Evolutionary conservation across 1,140 invertebrate species (phyloP).

Genomic region (Apis laboriosa): DNA sequence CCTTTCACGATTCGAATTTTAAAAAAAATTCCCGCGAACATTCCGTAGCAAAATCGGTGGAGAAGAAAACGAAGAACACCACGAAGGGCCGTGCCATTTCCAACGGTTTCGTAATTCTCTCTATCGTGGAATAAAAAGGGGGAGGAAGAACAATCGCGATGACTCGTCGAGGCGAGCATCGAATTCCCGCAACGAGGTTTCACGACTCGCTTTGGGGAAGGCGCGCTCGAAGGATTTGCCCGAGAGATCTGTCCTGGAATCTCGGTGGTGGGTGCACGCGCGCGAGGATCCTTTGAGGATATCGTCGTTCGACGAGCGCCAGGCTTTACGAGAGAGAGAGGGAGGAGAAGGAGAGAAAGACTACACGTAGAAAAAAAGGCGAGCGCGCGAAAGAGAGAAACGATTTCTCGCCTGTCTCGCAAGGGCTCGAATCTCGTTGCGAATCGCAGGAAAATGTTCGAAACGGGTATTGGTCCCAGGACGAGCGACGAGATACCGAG

Average conservation of each 20-base stretch:
- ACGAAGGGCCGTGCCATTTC: not conserved
- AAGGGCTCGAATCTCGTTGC: conserved; percentile 63
- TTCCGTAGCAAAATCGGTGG: not conserved
- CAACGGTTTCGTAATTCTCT: not conserved
- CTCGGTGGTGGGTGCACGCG: not conserved
- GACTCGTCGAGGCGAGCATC: conserved; percentile 15
- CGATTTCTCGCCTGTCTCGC: conserved; percentile 59
- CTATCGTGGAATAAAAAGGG: conserved; percentile 24
- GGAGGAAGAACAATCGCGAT: conserved; percentile 11
- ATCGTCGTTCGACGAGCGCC: conserved; percentile 44
- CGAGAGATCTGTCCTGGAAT: conserved; percentile 38
- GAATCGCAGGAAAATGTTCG: conserved; percentile 61
- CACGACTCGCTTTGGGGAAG: not conserved
- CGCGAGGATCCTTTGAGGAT: conserved; percentile 35
- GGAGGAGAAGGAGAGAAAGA: not conserved
- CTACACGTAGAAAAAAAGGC: too few relatives aligned
- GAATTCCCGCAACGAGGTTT: not conserved
- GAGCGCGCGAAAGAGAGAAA: conserved; percentile 7
- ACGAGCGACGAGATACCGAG: conserved; percentile 52
- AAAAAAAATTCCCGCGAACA: too few relatives aligned
- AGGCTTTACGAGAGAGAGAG: conserved; percentile 37
- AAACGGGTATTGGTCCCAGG: conserved; percentile 63
- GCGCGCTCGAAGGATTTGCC: conserved; percentile 34
- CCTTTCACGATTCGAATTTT: too few relatives aligned
- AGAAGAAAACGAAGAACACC: not conserved